These are phyloP conservation scores for Tribolium castaneum DNA, from an alignment of 1,140 invertebrate species.

Conservation along the genomic window DNA sequence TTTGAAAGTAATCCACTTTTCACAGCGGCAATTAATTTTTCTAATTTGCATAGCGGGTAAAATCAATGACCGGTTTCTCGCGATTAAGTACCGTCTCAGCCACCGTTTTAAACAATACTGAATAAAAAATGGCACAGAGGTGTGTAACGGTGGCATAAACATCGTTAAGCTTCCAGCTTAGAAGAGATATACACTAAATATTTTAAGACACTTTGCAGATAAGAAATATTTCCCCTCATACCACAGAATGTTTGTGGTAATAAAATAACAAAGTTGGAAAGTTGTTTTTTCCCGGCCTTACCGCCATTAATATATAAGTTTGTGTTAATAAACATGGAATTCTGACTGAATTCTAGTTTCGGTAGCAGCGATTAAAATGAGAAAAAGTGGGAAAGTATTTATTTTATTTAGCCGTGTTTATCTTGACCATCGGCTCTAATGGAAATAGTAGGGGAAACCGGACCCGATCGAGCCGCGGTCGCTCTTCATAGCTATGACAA, in stretches of 20 bases:
- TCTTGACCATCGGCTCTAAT: slow-evolving; percentile 18
- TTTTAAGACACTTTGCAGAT: slow-evolving; percentile 20
- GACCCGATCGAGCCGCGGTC: neutral
- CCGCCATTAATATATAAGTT: neutral
- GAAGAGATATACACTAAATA: slow-evolving; percentile 2
- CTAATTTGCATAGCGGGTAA: neutral
- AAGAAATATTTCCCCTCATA: slow-evolving; percentile 8
- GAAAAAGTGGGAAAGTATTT: slow-evolving; percentile 9
- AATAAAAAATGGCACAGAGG: neutral
- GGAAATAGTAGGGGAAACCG: slow-evolving; percentile 18
- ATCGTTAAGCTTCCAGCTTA: slow-evolving; percentile 9
- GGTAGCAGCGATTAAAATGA: slow-evolving; percentile 12
- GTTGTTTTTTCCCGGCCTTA: neutral
- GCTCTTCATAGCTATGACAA: neutral
- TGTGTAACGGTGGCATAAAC: neutral
- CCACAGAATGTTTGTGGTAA: neutral
- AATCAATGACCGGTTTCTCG: slow-evolving; percentile 4
- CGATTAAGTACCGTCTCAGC: neutral
- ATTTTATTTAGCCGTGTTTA: slow-evolving; percentile 30
- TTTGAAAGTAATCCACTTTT: too few species aligned
- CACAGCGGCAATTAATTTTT: neutral
- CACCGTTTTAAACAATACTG: neutral
- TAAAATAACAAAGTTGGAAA: slow-evolving; percentile 21
- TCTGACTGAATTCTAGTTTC: slow-evolving; percentile 5
- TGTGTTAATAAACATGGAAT: slow-evolving; percentile 11